These are phyloP conservation scores for Atopsyche davidsoni DNA, from an alignment of 1,140 invertebrate species.

Conservation along the genomic window DNA sequence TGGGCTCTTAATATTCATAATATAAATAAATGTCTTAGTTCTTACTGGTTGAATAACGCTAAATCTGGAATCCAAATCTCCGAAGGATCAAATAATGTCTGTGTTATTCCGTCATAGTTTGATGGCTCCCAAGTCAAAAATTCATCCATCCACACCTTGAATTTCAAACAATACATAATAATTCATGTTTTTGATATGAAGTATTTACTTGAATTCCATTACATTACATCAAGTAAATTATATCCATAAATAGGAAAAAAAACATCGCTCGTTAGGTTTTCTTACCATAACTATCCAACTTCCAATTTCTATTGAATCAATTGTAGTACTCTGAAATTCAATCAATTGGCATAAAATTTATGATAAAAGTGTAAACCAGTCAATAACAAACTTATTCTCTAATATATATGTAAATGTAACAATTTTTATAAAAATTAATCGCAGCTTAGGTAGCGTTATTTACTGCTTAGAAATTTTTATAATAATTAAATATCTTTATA, in stretches of 20 bases:
- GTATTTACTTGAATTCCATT: not conserved
- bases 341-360: too few relatives aligned
- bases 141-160: conserved; percentile 26
- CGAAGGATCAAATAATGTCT: conserved; percentile 16
- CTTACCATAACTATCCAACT: conserved; percentile 23
- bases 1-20: not conserved
- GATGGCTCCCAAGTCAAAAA: conserved; percentile 23
- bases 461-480: not conserved
- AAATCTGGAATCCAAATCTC: conserved; percentile 27
- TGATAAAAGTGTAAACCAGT: too few relatives aligned
- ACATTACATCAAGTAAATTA: conserved; percentile 1
- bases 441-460: not conserved
- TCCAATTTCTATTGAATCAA: conserved; percentile 9
- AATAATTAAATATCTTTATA: not conserved
- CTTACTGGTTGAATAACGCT: conserved; percentile 23
- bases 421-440: conserved; percentile 2
- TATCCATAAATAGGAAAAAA: not conserved
- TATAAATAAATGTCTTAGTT: not conserved
- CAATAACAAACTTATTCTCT: too few relatives aligned
- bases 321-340: conserved; percentile 15
- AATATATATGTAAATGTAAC: not conserved
- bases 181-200: conserved; percentile 5
- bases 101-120: conserved; percentile 9
- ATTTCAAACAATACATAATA: conserved; percentile 8
- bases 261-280: too few relatives aligned